Percentiles rank a stretch among this genome's conserved stretches.
phyloP scores from a whole-genome alignment of 1,140 invertebrate genomes.

The Drosophila mauritiana region DNA sequence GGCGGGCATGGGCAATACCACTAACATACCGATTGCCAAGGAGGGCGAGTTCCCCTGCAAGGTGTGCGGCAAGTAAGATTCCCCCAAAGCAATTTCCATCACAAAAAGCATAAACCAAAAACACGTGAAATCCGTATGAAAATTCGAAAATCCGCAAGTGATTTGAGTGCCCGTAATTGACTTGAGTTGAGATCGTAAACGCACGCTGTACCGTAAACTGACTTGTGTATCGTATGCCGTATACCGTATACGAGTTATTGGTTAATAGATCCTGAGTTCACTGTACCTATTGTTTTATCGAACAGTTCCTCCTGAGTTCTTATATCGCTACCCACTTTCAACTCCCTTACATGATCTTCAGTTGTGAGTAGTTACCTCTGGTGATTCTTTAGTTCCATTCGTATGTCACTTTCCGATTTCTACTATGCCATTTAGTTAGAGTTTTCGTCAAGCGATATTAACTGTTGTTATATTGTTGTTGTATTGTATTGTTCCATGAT shows the following conservation, averaged over 20 bases:
- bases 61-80: slow-evolving; percentile 98
- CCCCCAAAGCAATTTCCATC: slow-evolving; percentile 81
- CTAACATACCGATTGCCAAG: slow-evolving; percentile 49
- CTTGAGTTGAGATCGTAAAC: slow-evolving; percentile 79
- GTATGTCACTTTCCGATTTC: slow-evolving; percentile 23
- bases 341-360: slow-evolving; percentile 23
- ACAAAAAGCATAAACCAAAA: slow-evolving; percentile 17
- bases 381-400: slow-evolving; percentile 19
- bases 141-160: slow-evolving; percentile 55
- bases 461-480: slow-evolving; percentile 84
- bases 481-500: slow-evolving; percentile 84
- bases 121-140: slow-evolving; percentile 31
- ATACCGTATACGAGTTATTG: slow-evolving; percentile 39
- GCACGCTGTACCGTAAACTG: slow-evolving; percentile 76
- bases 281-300: slow-evolving; percentile 6
- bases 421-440: slow-evolving; percentile 63
- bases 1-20: slow-evolving; percentile 8
- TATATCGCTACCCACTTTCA: slow-evolving; percentile 16
- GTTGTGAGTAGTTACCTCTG: slow-evolving; percentile 46
- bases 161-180: slow-evolving; percentile 79
- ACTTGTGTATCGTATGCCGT: slow-evolving; percentile 28
- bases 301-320: not conserved
- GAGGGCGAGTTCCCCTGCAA: slow-evolving; percentile 94
- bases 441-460: slow-evolving; percentile 72
- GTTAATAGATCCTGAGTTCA: slow-evolving; percentile 30